phyloP scores from a whole-genome alignment of 1,140 invertebrate genomes.

The Oryctes rhinoceros region DNA sequence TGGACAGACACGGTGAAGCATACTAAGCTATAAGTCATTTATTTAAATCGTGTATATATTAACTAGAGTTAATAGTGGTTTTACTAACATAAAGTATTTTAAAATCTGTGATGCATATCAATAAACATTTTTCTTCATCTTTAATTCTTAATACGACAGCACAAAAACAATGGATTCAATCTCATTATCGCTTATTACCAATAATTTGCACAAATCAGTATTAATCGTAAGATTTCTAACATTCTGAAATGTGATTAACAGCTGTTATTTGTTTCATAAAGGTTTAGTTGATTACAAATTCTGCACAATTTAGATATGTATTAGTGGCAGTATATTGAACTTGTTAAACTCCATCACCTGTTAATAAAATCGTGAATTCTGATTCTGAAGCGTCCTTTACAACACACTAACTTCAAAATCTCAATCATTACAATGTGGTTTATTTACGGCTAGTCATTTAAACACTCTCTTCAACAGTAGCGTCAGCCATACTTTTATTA shows the following conservation, averaged over 20 bases:
- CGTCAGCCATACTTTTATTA: no score
- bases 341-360: no score
- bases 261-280: not conserved
- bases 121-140: constrained; percentile 43
- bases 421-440: not conserved
- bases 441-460: no score
- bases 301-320: no score
- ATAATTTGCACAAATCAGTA: constrained; percentile 16
- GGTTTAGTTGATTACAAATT: not conserved
- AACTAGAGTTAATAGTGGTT: constrained; percentile 37
- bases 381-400: not conserved
- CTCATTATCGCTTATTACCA: constrained; percentile 44
- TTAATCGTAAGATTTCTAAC: constrained; percentile 1
- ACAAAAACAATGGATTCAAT: constrained; percentile 38
- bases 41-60: constrained; percentile 45
- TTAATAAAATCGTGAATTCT: no score
- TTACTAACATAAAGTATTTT: constrained; percentile 51
- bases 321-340: no score
- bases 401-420: constrained; percentile 37
- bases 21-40: constrained; percentile 78
- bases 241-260: constrained; percentile 28
- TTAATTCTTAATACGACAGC: not conserved
- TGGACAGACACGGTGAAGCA: constrained; percentile 92
- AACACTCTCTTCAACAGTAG: no score
- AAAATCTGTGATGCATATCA: constrained; percentile 60